Evolutionary conservation across 2,797 vertebrate genomes (phyloP).

Genomic region (Pteronotus mesoamericanus): DNA sequence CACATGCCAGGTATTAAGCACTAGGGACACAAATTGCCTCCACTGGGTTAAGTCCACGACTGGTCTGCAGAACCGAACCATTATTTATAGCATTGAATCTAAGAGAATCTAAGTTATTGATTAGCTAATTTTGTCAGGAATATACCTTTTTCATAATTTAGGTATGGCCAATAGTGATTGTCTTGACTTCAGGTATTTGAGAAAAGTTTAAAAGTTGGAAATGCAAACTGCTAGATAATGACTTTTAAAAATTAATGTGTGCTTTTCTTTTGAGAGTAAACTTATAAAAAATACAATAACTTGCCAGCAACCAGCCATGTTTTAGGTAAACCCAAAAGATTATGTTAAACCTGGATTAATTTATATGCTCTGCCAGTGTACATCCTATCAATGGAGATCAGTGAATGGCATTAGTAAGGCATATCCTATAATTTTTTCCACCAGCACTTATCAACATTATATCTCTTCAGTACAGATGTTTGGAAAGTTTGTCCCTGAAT

Average conservation of each 20-base stretch:
- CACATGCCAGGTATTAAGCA: neutral
- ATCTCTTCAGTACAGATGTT: conserved; percentile 41
- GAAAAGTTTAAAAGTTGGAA: conserved; percentile 20
- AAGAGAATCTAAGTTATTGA: neutral
- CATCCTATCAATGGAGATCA: conserved; percentile 22
- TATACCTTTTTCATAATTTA: neutral
- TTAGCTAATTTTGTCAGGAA: neutral
- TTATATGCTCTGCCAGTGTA: neutral
- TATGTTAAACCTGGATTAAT: conserved; percentile 25
- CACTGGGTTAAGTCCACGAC: neutral
- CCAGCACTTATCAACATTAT: neutral
- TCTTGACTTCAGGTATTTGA: conserved; percentile 24
- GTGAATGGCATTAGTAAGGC: neutral
- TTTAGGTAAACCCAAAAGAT: conserved; percentile 45
- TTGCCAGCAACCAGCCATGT: neutral
- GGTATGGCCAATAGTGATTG: neutral
- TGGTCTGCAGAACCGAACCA: neutral
- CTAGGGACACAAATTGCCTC: neutral
- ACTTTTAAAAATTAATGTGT: conserved; percentile 23
- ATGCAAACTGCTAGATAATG: conserved; percentile 13
- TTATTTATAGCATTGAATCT: neutral
- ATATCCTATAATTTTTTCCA: neutral
- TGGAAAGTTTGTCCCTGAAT: neutral
- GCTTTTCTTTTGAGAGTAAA: conserved; percentile 26
- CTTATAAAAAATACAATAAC: neutral